Evolutionary conservation across 2,888 invertebrate species (phyloP).

Genomic region (Trissolcus brochymenae): DNA sequence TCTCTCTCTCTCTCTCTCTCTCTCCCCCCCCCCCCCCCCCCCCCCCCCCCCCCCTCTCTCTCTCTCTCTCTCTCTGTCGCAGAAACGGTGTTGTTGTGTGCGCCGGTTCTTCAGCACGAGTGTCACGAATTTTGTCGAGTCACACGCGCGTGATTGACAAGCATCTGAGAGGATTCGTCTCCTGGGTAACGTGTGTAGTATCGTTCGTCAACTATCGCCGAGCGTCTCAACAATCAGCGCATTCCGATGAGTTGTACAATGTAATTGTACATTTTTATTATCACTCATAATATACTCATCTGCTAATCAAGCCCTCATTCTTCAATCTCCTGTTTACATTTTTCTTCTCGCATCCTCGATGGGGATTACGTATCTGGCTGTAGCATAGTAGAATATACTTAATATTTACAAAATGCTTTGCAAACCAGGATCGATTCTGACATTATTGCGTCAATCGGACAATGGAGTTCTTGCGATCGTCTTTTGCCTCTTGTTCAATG

Average conservation of each 20-base stretch:
- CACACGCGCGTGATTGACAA: constrained; percentile 54
- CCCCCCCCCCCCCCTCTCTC: too few relatives aligned
- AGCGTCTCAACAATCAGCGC: constrained; percentile 27
- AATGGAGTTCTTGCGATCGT: constrained; percentile 54
- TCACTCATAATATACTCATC: constrained; percentile 7
- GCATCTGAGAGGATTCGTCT: constrained; percentile 53
- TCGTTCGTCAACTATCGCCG: constrained; percentile 10
- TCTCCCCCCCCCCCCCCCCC: too few relatives aligned
- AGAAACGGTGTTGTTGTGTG: constrained; percentile 33
- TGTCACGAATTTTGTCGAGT: constrained; percentile 50
- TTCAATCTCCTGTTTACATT: constrained; percentile 12
- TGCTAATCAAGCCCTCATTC: background rate
- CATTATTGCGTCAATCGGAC: constrained; percentile 44
- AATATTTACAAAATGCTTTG: constrained; percentile 41
- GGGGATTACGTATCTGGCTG: background rate
- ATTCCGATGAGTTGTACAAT: constrained; percentile 48
- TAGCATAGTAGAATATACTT: constrained; percentile 22
- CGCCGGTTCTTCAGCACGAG: constrained; percentile 25
- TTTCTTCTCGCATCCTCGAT: background rate
- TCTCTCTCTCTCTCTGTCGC: too few relatives aligned
- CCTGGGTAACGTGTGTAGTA: constrained; percentile 29
- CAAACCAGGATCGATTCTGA: constrained; percentile 33
- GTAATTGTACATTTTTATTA: constrained; percentile 49
- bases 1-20: too few relatives aligned
- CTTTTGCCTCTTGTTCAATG: constrained; percentile 51